These are phyloP conservation scores for Brachyptera risi DNA, from an alignment of 2,888 invertebrate genomes.

Conservation along the genomic window DNA sequence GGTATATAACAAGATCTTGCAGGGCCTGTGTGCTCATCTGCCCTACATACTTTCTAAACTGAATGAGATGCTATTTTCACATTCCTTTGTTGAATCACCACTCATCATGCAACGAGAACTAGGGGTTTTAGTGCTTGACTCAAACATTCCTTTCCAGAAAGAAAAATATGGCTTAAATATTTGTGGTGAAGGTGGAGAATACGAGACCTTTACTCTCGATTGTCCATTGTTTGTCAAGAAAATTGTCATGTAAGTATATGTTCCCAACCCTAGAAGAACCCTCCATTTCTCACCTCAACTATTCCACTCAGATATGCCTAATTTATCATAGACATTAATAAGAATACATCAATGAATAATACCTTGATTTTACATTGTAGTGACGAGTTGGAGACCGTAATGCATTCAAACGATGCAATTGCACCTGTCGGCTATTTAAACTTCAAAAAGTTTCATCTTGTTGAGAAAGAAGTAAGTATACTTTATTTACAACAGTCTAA, in stretches of 20 bases:
- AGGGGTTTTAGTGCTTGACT: slow-evolving; percentile 25
- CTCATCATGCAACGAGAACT: no score
- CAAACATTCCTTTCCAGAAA: slow-evolving; percentile 51
- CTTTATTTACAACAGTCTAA: not conserved
- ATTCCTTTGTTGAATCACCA: no score
- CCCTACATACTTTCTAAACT: no score
- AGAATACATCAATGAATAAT: not conserved
- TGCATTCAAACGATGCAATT: slow-evolving; percentile 87
- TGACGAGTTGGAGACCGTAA: slow-evolving; percentile 79
- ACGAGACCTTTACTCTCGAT: slow-evolving; percentile 95
- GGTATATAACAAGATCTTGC: no score
- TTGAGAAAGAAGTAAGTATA: slow-evolving; percentile 54
- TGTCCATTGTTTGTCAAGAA: slow-evolving; percentile 92
- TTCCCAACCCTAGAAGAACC: slow-evolving; percentile 11
- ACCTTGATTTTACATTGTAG: slow-evolving; percentile 46
- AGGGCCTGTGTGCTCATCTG: no score
- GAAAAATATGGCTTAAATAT: slow-evolving; percentile 92
- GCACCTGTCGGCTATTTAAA: slow-evolving; percentile 94
- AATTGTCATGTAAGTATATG: slow-evolving; percentile 79
- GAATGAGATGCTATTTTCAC: no score
- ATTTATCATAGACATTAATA: not conserved
- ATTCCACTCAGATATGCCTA: not conserved
- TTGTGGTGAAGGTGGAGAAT: slow-evolving; percentile 99
- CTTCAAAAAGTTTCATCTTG: slow-evolving; percentile 76
- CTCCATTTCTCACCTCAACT: not conserved